phyloP scores from a whole-genome alignment of 2,113 vertebrate genomes.

The Prolemur simus region DNA sequence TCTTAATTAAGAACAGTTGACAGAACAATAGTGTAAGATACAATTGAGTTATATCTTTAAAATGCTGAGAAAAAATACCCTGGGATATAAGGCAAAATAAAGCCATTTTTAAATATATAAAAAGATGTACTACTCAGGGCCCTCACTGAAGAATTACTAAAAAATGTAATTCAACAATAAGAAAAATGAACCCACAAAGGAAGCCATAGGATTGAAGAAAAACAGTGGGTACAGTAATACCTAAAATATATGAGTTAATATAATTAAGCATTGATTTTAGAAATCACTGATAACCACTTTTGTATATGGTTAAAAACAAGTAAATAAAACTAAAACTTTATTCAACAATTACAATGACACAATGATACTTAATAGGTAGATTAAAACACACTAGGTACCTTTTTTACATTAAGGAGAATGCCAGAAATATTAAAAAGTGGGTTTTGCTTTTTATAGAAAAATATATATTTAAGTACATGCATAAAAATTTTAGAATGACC shows the following conservation, averaged over 20 bases:
- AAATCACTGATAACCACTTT: neutral
- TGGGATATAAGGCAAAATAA: conserved; percentile 13
- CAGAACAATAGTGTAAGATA: neutral
- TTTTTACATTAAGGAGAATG: neutral
- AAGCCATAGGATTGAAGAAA: neutral
- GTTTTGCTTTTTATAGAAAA: conserved; percentile 25
- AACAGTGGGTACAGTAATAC: neutral
- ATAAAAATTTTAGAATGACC: neutral
- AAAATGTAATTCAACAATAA: neutral
- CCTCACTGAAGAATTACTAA: neutral
- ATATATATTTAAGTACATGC: neutral
- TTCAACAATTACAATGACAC: neutral
- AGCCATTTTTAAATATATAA: neutral
- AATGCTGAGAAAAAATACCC: neutral
- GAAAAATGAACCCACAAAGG: neutral
- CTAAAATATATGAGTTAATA: neutral
- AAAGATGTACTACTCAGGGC: neutral
- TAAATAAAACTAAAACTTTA: neutral
- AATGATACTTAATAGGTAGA: neutral
- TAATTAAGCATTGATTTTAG: neutral
- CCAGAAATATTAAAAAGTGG: neutral
- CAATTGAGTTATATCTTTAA: neutral
- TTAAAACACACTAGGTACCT: neutral
- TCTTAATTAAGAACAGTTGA: neutral
- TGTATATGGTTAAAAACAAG: neutral